These are phyloP conservation scores for Drosophila nigricruria DNA, from an alignment of 2,888 invertebrate species.

Conservation along the genomic window DNA sequence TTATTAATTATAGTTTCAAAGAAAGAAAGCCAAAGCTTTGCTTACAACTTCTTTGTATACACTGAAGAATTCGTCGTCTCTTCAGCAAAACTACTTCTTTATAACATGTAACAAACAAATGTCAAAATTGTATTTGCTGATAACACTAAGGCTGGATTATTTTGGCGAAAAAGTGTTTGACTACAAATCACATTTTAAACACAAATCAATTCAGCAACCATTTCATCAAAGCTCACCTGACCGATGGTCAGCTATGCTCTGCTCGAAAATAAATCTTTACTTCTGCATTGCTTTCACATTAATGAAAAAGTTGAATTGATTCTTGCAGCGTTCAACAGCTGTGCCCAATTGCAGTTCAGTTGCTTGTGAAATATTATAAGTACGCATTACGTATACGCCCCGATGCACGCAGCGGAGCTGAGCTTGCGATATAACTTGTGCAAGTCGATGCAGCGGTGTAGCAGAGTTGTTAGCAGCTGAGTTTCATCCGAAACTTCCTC, in stretches of 20 bases:
- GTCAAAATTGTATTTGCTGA: no score
- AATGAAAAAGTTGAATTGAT: neutral
- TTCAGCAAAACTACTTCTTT: no score
- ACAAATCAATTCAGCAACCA: neutral
- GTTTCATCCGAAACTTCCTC: slow-evolving; percentile 38
- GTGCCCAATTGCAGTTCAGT: neutral
- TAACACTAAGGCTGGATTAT: no score
- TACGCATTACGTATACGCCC: slow-evolving; percentile 65
- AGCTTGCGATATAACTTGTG: neutral
- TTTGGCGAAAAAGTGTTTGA: no score
- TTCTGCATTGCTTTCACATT: neutral
- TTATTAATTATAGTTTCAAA: neutral
- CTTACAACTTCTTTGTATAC: no score
- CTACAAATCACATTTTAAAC: no score
- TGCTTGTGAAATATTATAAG: slow-evolving; percentile 32
- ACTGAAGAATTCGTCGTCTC: no score
- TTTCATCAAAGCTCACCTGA: no score
- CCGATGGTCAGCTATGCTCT: neutral
- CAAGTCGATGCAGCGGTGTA: slow-evolving; percentile 17
- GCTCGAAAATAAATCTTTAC: no score
- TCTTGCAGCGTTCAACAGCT: neutral
- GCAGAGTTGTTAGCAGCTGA: slow-evolving; percentile 9
- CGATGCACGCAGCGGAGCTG: slow-evolving; percentile 19
- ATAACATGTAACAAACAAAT: no score
- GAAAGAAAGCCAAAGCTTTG: neutral